Percentiles rank a stretch among this genome's conserved stretches.
These are phyloP conservation scores for Harlomillsia oculata DNA, from an alignment of 1,140 invertebrate species.

Conservation along the genomic window DNA sequence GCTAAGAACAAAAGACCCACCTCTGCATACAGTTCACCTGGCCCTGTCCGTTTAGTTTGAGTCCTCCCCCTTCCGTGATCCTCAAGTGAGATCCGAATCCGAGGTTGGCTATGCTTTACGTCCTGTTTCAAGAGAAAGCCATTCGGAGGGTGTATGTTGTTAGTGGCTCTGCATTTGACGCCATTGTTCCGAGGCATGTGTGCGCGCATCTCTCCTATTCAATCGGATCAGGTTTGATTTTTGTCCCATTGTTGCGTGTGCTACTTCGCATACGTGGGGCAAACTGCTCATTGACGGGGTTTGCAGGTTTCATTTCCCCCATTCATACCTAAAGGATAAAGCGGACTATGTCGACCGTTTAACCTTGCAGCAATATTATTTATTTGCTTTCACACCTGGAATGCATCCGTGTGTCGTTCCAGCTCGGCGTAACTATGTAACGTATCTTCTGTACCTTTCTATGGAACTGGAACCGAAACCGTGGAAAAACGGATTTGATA, in stretches of 20 bases:
- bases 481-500: too few species aligned
- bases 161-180: not conserved
- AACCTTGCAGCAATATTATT: not conserved
- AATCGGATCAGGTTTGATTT: constrained; percentile 16
- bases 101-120: too few species aligned
- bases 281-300: not conserved
- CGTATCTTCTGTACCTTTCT: too few species aligned
- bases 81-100: not conserved
- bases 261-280: not conserved
- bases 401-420: too few species aligned
- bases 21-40: constrained; percentile 16
- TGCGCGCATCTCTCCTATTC: constrained; percentile 3
- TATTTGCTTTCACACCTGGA: not conserved
- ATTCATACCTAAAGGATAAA: too few species aligned
- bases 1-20: constrained; percentile 11
- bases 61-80: constrained; percentile 7
- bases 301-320: constrained; percentile 9
- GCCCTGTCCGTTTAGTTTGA: constrained; percentile 2
- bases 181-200: constrained; percentile 17
- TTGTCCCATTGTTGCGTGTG: constrained; percentile 5
- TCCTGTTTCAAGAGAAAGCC: not conserved
- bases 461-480: too few species aligned
- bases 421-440: too few species aligned
- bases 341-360: too few species aligned
- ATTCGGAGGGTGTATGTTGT: not conserved